Evolutionary conservation across 2,888 invertebrate genomes (phyloP).

Genomic region (Drosophila leonis): DNA sequence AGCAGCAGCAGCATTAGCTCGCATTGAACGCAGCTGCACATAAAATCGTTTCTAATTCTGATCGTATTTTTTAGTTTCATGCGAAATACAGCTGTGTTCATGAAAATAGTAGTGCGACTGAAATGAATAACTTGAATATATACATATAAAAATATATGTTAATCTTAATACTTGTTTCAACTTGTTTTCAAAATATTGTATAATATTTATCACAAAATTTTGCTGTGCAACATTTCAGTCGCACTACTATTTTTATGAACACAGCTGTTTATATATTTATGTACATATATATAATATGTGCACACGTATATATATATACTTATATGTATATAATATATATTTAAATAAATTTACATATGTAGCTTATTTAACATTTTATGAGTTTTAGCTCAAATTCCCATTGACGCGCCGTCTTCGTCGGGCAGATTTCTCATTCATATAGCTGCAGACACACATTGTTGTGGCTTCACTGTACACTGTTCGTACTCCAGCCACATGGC

Average conservation of each 20-base stretch:
- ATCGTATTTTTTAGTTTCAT: neutral
- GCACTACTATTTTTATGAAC: too few relatives aligned
- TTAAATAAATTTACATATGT: neutral
- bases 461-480: conserved; percentile 35
- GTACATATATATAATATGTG: neutral
- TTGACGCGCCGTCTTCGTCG: neutral
- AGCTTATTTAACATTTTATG: neutral
- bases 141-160: neutral
- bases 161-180: too few relatives aligned
- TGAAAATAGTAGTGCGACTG: too few relatives aligned
- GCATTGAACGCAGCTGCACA: neutral
- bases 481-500: neutral
- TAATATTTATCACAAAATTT: too few relatives aligned
- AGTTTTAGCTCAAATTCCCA: neutral
- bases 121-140: too few relatives aligned
- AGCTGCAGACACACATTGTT: conserved; percentile 1
- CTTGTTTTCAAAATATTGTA: too few relatives aligned
- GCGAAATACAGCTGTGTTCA: too few relatives aligned
- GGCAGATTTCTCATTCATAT: neutral
- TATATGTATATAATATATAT: too few relatives aligned
- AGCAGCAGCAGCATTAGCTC: neutral
- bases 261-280: too few relatives aligned
- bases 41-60: neutral
- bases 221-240: too few relatives aligned
- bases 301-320: too few relatives aligned